Base-by-base conservation (phyloP, 2,888 invertebrate species). In the Scaptodrosophila latifasciaeformis region DNA sequence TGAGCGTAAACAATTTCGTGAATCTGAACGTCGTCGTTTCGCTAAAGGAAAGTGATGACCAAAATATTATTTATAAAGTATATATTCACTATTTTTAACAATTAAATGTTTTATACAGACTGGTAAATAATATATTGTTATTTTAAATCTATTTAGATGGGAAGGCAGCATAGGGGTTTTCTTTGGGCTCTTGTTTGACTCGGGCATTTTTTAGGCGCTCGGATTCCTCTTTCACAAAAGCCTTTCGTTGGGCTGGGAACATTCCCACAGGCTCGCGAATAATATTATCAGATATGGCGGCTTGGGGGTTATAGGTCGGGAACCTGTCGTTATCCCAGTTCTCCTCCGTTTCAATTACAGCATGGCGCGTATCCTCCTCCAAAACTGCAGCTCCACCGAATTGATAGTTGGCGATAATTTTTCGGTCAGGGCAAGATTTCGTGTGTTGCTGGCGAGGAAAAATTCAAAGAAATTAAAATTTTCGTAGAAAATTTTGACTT, bases 211-310 rank as follows among this genome's bases (percentile, higher is more conserved):
- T n/a, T n/a, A n/a, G 58, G 3, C 84, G 82, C 37, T 71, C 80
- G 1, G 70, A 70, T 47, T 84, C 84, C 18, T 69, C 59, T 37
- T 82, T 82, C 1, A 82, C 69, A 13, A 85, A 85, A 1, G 67
- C 74, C 30, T 78, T 84, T 2, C 83, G 75, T 35, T 70, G 67
- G 0, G 84, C 55, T 0, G 67, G 79, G 4, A 71, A 67, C 6
- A 68, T 24, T 1, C 84, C 82, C n/a, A 64, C 55, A 1, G 81
- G 72, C 24, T 66, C 60, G 0, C 83, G 71, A 1, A 84, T 59
- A 3, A 84, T 59, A 5, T 74, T 77, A 0, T 80, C 79, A 2
- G 27, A 53, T 2, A 65, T 67, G 37, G 82, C 71, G n/a, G 57
- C 52, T 30, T 66, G 56, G 0, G 85, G 85, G 57, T 85, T 57